Base-by-base conservation (phyloP, 2,888 invertebrate species). In the Tanytarsus gracilentus region DNA sequence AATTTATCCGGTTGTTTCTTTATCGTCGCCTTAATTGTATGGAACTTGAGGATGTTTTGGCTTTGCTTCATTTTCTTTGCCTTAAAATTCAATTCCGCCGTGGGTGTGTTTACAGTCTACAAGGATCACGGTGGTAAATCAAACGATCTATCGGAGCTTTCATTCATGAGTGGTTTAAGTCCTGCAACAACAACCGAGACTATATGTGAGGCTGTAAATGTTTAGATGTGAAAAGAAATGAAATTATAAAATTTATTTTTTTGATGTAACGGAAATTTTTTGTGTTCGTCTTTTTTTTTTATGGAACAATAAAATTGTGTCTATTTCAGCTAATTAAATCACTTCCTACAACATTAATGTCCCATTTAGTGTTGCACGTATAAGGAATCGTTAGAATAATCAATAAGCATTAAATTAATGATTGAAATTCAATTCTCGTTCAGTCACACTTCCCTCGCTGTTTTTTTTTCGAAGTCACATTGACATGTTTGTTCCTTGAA, bases 21-120 rank as follows among this genome's bases (percentile, higher is more conserved):
- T 18, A 55, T 55, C 6, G 40, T 55, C 18, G 55, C 39, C n/a
- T 11, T 55, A 16, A 55, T 55, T 26, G 55, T 55, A 11, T 55
- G 55, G 55, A 55, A 55, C 26, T 16, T 55, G 11, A 11, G 55
- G 18, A 55, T 55, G 55, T 55, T 55, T 16, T 55, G 55, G 55
- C 25, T 55, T 14, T 55, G 55, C 26, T 55, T 40, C 26, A 55
- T 55, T 5, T 55, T 55, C 11, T 55, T 55, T 14, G 25, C 26
- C 21, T 26, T 55, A 6, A 55, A 55, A 9, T 16, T 55, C n/a
- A 55, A 55, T 26, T 55, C 55, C 14, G 23, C 55, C 2, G 26
- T 55, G 16, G 55, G 25, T n/a, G 40, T 55, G 14, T 55, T 55
- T 18, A 40, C 55, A n/a, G 7, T 55, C 9, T 55, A 55, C 16